phyloP scores from a whole-genome alignment of 2,888 invertebrate species.

The Harmothoe impar region DNA sequence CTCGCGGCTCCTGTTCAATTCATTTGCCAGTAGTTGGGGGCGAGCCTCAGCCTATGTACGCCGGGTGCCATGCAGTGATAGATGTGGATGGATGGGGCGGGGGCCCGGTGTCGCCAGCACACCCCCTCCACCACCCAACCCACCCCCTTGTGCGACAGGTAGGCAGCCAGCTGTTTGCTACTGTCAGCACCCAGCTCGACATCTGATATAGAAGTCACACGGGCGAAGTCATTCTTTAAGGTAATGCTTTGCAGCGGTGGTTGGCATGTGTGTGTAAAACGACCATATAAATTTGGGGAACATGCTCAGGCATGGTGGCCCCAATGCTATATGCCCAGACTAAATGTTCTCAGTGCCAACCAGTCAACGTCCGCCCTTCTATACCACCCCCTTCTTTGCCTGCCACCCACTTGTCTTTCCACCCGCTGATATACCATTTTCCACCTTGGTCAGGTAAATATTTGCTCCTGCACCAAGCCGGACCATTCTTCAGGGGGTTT shows the following conservation, averaged over 20 bases:
- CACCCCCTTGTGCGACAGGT: not conserved
- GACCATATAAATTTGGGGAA: too few relatives aligned
- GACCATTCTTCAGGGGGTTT: constrained; percentile 31
- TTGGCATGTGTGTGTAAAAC: not conserved
- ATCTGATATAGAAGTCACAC: constrained; percentile 1
- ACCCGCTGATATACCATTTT: constrained; percentile 56
- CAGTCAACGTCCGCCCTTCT: not conserved
- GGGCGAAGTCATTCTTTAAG: not conserved
- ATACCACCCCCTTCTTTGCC: not conserved
- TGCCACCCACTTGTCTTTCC: not conserved
- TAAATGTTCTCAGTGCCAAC: not conserved
- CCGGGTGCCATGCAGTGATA: constrained; percentile 8
- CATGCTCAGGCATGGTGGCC: too few relatives aligned
- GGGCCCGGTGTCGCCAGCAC: not conserved
- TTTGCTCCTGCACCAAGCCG: constrained; percentile 24
- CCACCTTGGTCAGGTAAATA: constrained; percentile 61
- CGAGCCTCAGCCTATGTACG: not conserved
- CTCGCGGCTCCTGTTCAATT: not conserved
- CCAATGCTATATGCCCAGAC: too few relatives aligned
- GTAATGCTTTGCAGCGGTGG: not conserved
- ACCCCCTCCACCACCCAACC: not conserved
- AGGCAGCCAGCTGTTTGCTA: not conserved
- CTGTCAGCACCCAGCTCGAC: not conserved
- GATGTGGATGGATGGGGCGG: constrained; percentile 1
- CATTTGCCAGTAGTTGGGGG: not conserved